Base-by-base conservation (phyloP, 2,113 vertebrate genomes). In the Arenaria interpres region DNA sequence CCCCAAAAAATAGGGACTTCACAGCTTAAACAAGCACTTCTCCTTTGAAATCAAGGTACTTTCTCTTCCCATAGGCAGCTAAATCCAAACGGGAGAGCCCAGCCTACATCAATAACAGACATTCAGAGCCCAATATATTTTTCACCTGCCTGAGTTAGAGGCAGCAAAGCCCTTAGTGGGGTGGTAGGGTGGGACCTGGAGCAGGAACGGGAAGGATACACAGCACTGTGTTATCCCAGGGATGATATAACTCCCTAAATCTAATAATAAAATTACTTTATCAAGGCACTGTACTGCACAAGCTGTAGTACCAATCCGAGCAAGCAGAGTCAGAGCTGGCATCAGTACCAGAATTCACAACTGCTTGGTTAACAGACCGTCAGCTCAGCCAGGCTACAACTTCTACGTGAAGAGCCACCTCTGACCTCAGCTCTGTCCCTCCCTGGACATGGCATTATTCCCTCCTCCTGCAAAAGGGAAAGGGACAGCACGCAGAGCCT, bases 11-110 rank as follows among this genome's bases (percentile, higher is more conserved):
- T 0, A 85, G 92, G 95, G 91, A 94, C 77, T 97, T 94, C 53
- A 95, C 96, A 85, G 64, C 80, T 72, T 56, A 60, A 75, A 75
- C 10, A 25, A 66, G 69, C 66, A 86, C 54, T 94, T 97, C 91
- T 64, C 80, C 81, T 89, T 79, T 68, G 81, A 87, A 93, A 79
- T 23, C 48, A 43, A 73, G 89, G 81, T 77, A 82, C 78, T 94
- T 95, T 93, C 86, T 87, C 53, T 45, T 87, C 57, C 37, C 4
- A 0, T 4, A 32, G 22, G 50, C 81, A 84, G 45, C 17, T 67
- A 43, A 60, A 85, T 10, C 51, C 33, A 32, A 84, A 39, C 53
- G 12, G 0, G 1, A 59, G 69, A 39, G 17, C 45, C 56, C 73
- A 50, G 69, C 6, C 1, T 50, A 57, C 51, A 14, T 19, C 3